Evolutionary conservation across 92 coral and sea anemone species (phyloP), one percentile per base, ranked within the genome.

Genomic region (Zoanthus gigantus): DNA sequence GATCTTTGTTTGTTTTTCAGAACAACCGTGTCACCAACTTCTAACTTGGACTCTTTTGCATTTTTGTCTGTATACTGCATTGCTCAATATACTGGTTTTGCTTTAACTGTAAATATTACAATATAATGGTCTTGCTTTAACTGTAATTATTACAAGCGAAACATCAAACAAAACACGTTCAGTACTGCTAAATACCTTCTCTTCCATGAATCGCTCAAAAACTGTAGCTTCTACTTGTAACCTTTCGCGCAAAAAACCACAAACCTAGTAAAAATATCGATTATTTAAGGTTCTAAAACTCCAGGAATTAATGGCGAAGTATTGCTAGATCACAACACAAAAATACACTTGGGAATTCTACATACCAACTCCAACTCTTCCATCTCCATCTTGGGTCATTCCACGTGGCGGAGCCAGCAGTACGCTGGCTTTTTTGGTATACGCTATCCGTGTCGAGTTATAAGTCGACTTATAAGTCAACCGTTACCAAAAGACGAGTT

Each of bases 21-120:
- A 44, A 72, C 88, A 45, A 84, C 88, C 45, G 79, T 84, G 75
- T 71, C 88, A 60, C 88, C 88, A 32, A 69, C 88, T 44, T 28
- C 78, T 30, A 71, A 47, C 67, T 84, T 84, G 16, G 47, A 28
- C 34, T 84, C 81, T 32, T 69, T 72, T 48, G 88, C 50, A 46
- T 84, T 71, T 75, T 53, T 84, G 81, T 84, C 79, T 84, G 88
- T 34, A n/a, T n/a, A n/a, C n/a, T n/a, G n/a, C n/a, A n/a, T n/a
- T n/a, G n/a, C n/a, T n/a, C n/a, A n/a, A n/a, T n/a, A n/a, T n/a
- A n/a, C n/a, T n/a, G n/a, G n/a, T n/a, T n/a, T n/a, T n/a, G n/a
- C n/a, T n/a, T n/a, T n/a, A n/a, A n/a, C n/a, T n/a, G n/a, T n/a
- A n/a, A n/a, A n/a, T n/a, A n/a, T n/a, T n/a, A n/a, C n/a, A n/a